Base-by-base conservation (phyloP, 2,113 vertebrate genomes). In the Rhagologus leucostigma region DNA sequence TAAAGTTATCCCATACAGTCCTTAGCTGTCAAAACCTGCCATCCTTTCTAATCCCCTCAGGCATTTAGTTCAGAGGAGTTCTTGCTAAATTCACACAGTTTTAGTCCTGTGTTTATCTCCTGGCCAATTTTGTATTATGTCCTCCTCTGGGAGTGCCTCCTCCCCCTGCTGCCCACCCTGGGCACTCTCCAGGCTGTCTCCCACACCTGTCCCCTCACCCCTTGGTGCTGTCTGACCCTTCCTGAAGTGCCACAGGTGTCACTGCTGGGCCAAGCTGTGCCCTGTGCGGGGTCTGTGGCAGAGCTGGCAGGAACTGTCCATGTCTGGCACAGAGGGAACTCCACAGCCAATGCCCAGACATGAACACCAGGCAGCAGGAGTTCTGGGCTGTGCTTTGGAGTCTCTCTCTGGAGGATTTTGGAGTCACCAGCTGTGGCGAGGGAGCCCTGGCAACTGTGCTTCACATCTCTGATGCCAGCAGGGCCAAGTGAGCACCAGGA, bases 341-440 rank as follows among this genome's bases (percentile, higher is more conserved):
- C 10, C 0, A 0, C 20, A 12, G 52, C 30, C 46, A 4, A 55
- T 0, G 0, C 29, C 41, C 0, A 2, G 71, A 3, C 62, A 16
- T 0, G 1, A 18, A 2, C 23, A 11, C 4, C 4, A 1, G 32
- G 41, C 64, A 18, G 47, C 35, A 75, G 55, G 13, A 14, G 16
- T 5, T 29, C 47, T 50, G 57, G 23, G 32, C 10, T 44, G 24
- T 27, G 50, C 41, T 35, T 69, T 50, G 5, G 3, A 55, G 6
- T 11, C 44, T 30, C 44, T 6, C 65, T 41, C 73, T 53, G 57
- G 10, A 77, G 64, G 59, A 49, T 77, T 69, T 42, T 33, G 56
- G 29, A 8, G 20, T 9, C 0, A 1, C 10, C 2, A 29, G 33
- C 59, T 41, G 41, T 32, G 49, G 41, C 49, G 35, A 60, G 8